Percentiles rank a stretch among this genome's conserved stretches.
Evolutionary conservation across 2,888 invertebrate genomes (phyloP).

Genomic region (Zhengitettix transpicula): DNA sequence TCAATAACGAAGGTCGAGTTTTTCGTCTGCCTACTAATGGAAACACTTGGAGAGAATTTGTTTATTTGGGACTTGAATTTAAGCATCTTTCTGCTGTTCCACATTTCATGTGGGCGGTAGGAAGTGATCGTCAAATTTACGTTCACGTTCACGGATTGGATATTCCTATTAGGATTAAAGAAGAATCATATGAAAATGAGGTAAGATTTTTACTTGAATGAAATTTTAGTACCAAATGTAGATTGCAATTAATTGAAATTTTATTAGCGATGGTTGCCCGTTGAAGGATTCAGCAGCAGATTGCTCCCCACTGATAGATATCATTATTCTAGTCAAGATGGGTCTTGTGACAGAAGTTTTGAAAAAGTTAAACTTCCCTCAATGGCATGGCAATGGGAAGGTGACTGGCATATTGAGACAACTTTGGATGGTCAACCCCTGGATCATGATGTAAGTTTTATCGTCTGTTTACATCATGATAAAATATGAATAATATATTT

Average conservation of each 20-base stretch:
- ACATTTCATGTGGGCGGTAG: slow-evolving; percentile 82
- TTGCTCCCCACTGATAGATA: slow-evolving; percentile 77
- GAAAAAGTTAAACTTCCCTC: slow-evolving; percentile 75
- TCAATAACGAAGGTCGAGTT: slow-evolving; percentile 77
- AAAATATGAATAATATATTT: too few relatives aligned
- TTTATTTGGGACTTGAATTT: slow-evolving; percentile 72
- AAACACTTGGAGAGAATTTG: slow-evolving; percentile 71
- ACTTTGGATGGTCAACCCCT: slow-evolving; percentile 72
- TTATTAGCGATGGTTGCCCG: slow-evolving; percentile 65
- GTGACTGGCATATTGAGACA: slow-evolving; percentile 77
- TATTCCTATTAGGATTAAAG: slow-evolving; percentile 76
- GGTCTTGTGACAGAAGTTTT: slow-evolving; percentile 57
- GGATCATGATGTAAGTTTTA: slow-evolving; percentile 53
- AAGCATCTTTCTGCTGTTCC: slow-evolving; percentile 74
- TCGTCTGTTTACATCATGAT: too few relatives aligned
- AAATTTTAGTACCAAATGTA: not conserved
- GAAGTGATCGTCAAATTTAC: slow-evolving; percentile 83
- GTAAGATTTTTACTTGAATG: slow-evolving; percentile 22
- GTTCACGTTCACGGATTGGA: slow-evolving; percentile 79
- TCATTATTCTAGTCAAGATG: slow-evolving; percentile 73
- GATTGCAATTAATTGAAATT: not conserved
- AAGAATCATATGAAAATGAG: slow-evolving; percentile 86
- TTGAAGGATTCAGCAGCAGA: slow-evolving; percentile 70
- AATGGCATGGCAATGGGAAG: slow-evolving; percentile 95
- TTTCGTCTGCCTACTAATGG: slow-evolving; percentile 68